Conservation (phyloP, 2,888 invertebrate species). For the Chloromyia formosa region DNA sequence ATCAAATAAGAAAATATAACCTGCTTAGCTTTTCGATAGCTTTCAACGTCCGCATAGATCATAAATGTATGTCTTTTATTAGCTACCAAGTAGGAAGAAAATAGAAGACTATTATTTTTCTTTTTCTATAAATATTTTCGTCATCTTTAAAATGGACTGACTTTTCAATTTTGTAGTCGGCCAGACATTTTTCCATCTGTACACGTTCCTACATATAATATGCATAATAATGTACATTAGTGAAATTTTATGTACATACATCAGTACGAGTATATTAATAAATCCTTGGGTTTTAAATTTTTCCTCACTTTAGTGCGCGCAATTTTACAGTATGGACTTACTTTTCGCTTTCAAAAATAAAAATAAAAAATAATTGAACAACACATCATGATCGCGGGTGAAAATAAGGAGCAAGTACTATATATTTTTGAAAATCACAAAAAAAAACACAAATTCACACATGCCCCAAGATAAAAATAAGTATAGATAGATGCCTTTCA, state of each 20-base stretch:
- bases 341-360: slow-evolving; percentile 9
- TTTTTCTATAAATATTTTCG: slow-evolving; percentile 8
- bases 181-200: background rate
- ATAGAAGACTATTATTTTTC: background rate
- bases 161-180: background rate
- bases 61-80: slow-evolving; percentile 22
- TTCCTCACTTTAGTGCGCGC: slow-evolving; percentile 21
- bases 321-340: slow-evolving; percentile 1
- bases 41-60: too few relatives aligned
- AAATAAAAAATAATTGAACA: slow-evolving; percentile 14
- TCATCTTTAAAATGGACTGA: background rate
- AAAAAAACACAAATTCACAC: slow-evolving; percentile 18
- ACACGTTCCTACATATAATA: too few relatives aligned
- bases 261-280: background rate
- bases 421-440: background rate
- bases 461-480: slow-evolving; percentile 22
- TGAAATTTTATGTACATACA: slow-evolving; percentile 10
- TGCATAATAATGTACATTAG: too few relatives aligned
- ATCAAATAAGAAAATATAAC: too few relatives aligned
- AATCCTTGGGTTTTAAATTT: background rate
- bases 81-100: background rate
- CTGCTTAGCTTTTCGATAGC: too few relatives aligned
- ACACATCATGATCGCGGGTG: background rate
- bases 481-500: slow-evolving; percentile 26
- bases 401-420: background rate